These are phyloP conservation scores for Mayetiola destructor DNA, from an alignment of 2,888 invertebrate species.

Conservation along the genomic window DNA sequence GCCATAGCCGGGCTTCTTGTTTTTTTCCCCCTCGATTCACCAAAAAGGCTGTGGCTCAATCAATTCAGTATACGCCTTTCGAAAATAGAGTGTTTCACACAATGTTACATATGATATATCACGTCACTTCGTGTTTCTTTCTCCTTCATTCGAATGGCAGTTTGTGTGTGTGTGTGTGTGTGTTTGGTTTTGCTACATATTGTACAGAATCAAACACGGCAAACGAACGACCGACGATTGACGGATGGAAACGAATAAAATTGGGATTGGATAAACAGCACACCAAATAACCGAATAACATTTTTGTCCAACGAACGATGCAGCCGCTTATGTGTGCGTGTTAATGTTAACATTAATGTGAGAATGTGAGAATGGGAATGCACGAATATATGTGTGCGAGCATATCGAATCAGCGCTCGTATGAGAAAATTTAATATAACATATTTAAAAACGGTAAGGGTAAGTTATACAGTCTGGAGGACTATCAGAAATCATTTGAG, in stretches of 20 bases:
- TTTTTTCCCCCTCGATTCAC: too few species aligned
- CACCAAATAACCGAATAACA: too few species aligned
- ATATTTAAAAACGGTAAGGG: conserved; percentile 11
- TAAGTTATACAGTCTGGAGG: conserved; percentile 24
- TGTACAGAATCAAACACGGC: too few species aligned
- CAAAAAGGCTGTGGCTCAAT: conserved; percentile 7
- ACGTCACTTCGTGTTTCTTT: not conserved
- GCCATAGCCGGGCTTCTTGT: too few species aligned
- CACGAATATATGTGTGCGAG: not conserved
- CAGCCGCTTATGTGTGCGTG: not conserved
- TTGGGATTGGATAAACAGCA: too few species aligned
- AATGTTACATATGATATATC: conserved; percentile 1
- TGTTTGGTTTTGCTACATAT: too few species aligned
- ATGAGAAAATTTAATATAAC: conserved; percentile 2
- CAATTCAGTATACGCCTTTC: conserved; percentile 8
- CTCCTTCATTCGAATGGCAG: not conserved
- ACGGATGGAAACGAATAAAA: too few species aligned
- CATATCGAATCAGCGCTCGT: not conserved
- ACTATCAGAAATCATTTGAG: conserved; percentile 38
- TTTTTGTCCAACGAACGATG: not conserved
- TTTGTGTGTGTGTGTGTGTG: not conserved
- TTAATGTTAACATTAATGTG: too few species aligned
- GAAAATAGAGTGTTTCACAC: conserved; percentile 1
- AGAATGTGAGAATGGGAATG: conserved; percentile 6
- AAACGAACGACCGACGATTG: too few species aligned